These are phyloP conservation scores for Leptobrachium leishanense DNA, from an alignment of 2,113 vertebrate genomes.

Conservation along the genomic window DNA sequence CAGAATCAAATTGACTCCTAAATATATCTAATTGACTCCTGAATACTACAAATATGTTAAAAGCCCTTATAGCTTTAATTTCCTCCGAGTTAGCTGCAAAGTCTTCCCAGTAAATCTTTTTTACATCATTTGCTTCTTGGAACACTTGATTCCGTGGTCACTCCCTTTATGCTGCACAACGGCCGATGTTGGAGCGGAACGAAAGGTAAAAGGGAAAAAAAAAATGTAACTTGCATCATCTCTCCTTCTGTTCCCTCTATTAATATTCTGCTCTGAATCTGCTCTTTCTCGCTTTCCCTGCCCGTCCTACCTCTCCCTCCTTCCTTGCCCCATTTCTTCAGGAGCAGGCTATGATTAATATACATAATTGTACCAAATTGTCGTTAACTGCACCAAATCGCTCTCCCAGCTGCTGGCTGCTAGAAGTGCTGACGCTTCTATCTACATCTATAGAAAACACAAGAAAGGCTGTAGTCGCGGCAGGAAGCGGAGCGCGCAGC, in stretches of 20 bases:
- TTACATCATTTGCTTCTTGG: too few species aligned
- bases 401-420: conserved; percentile 77
- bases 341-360: conserved; percentile 75
- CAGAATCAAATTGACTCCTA: too few species aligned
- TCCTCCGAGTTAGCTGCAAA: too few species aligned
- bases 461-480: conserved; percentile 34
- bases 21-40: too few species aligned
- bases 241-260: background rate
- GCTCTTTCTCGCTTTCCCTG: background rate
- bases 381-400: conserved; percentile 70
- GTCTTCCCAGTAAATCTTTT: too few species aligned
- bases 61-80: too few species aligned
- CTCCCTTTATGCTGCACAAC: too few species aligned
- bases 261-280: background rate
- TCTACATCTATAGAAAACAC: conserved; percentile 48
- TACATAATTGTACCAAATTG: conserved; percentile 76
- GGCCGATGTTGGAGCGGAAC: too few species aligned
- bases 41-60: too few species aligned
- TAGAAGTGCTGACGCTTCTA: conserved; percentile 72
- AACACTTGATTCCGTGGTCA: too few species aligned
- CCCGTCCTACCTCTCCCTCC: background rate
- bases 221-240: background rate
- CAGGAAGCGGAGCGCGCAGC: conserved; percentile 33
- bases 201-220: too few species aligned
- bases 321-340: conserved; percentile 40